These are phyloP conservation scores for Pteronotus mesoamericanus DNA, from an alignment of 2,797 vertebrate genomes.

Conservation along the genomic window DNA sequence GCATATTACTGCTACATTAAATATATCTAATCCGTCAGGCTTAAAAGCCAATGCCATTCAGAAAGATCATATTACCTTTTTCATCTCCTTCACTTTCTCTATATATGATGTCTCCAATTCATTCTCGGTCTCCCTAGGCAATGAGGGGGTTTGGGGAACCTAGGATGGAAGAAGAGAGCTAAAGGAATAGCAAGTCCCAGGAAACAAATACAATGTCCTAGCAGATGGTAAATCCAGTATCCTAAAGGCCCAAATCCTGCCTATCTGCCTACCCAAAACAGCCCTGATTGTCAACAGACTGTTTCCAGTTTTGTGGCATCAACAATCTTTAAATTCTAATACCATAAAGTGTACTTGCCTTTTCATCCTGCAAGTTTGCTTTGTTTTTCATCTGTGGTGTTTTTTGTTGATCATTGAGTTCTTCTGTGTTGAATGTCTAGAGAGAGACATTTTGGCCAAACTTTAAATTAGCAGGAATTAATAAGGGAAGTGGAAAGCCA, in stretches of 20 bases:
- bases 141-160: conserved; percentile 8
- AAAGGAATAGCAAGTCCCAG: not conserved
- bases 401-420: conserved; percentile 44
- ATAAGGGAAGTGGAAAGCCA: not conserved
- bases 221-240: not conserved
- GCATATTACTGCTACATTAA: not conserved
- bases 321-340: not conserved
- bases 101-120: not conserved
- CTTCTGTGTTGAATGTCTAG: conserved; percentile 64
- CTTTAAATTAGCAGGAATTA: conserved; percentile 49
- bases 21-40: not conserved
- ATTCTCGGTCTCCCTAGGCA: conserved; percentile 22
- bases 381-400: conserved; percentile 40
- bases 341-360: conserved; percentile 39
- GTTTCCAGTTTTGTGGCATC: not conserved
- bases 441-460: conserved; percentile 52
- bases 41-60: not conserved
- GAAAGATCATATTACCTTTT: conserved; percentile 11
- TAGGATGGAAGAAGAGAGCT: conserved; percentile 39
- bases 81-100: conserved; percentile 41
- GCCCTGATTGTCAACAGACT: not conserved
- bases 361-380: conserved; percentile 49
- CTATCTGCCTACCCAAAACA: not conserved
- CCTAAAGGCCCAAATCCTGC: not conserved
- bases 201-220: not conserved